phyloP scores from a whole-genome alignment of 2,113 vertebrate species.

The Onychorhynchus coronatus region DNA sequence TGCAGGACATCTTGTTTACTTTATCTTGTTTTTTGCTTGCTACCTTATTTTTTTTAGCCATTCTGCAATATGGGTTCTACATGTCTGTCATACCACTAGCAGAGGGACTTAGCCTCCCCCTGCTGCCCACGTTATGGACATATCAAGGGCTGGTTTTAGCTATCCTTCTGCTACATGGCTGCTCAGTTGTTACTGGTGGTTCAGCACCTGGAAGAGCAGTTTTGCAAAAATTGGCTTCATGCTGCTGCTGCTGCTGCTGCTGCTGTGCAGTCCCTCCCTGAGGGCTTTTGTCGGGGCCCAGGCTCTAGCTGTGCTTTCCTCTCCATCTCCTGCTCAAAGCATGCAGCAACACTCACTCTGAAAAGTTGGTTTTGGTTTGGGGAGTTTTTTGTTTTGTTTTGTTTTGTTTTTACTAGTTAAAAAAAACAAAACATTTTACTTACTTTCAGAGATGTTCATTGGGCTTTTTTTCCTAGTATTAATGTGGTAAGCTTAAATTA shows the following conservation, averaged over 20 bases:
- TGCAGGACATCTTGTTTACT: neutral
- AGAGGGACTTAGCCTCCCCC: neutral
- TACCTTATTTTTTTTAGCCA: neutral
- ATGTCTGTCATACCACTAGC: neutral
- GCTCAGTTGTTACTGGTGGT: neutral
- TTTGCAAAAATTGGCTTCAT: neutral
- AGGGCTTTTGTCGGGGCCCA: neutral
- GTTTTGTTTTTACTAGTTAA: neutral
- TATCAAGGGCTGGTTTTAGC: neutral
- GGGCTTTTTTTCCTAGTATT: neutral
- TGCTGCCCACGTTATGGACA: rapidly evolving
- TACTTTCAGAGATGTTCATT: neutral
- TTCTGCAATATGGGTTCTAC: neutral
- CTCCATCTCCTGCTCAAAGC: neutral
- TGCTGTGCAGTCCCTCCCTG: neutral
- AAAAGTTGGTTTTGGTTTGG: neutral
- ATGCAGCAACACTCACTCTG: neutral
- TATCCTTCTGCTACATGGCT: rapidly evolving
- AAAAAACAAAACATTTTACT: neutral
- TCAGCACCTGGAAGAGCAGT: rapidly evolving
- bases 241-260: neutral
- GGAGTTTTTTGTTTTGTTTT: neutral
- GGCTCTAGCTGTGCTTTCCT: neutral
- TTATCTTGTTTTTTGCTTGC: neutral
- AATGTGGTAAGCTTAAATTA: neutral